Base-by-base conservation (phyloP, 2,113 vertebrate species). In the Malurus cyaneus region DNA sequence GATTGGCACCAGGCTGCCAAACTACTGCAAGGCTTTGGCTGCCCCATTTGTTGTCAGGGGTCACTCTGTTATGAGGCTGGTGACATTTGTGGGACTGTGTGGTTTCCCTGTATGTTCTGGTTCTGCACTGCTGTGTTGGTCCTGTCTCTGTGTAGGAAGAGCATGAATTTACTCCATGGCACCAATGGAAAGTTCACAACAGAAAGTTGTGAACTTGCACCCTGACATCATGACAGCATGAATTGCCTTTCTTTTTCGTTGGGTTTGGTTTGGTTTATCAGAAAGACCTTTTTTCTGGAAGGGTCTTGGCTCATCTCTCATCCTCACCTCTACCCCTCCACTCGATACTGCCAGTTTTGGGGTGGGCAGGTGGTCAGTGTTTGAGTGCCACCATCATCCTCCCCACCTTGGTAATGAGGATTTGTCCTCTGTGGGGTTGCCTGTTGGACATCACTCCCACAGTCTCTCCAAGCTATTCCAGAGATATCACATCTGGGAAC, bases 401-500 rank as follows among this genome's bases (percentile, higher is more conserved):
- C 18, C 19, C 19, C 41, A 54, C 49, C 42, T 29, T 54, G 10
- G 18, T 44, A 49, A 80, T 42, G 59, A 52, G 14, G 20, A 80
- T 34, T 80, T 89, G 56, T 50, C 20, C 12, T 86, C 24, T 57
- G 1, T 7, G 12, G 12, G 53, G 49, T 31, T 76, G 44, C 18
- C 29, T 72, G 23, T n/a, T 46, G 66, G 41, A 14, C 21, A 39
- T 72, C 76, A 54, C 18, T 34, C 50, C 14, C 4, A 15, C 20
- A 7, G 21, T 36, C 32, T 77, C 42, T 54, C 44, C 21, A 59
- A 44, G n/a, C 15, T n/a, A 11, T 34, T 73, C 18, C 44, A 81
- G 54, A 62, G 44, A 24, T 39, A 31, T 28, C 84, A 93, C 59
- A n/a, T 31, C n/a, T 62, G 46, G 77, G 20, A 96, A 96, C 98